phyloP scores from a whole-genome alignment of 2,888 invertebrate genomes.

The Dorcus hopei region DNA sequence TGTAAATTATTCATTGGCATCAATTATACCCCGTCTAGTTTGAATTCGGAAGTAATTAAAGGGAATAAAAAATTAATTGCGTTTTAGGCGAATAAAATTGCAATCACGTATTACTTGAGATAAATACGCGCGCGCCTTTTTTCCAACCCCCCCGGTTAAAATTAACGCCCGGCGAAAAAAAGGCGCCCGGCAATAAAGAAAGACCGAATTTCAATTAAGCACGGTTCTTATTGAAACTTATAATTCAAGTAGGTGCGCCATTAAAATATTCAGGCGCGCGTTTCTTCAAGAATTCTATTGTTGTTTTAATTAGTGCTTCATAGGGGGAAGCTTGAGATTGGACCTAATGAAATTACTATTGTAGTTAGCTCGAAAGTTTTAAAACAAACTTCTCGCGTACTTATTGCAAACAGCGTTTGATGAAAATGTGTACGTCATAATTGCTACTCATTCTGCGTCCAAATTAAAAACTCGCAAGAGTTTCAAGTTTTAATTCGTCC shows the following conservation, averaged over 20 bases:
- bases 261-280: slow-evolving; percentile 40
- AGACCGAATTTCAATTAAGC: slow-evolving; percentile 25
- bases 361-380: slow-evolving; percentile 10
- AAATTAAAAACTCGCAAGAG: no score
- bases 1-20: neutral
- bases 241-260: slow-evolving; percentile 33
- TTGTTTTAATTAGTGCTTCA: slow-evolving; percentile 41
- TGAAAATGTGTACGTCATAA: slow-evolving; percentile 2
- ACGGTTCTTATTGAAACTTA: slow-evolving; percentile 26
- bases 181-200: slow-evolving; percentile 9
- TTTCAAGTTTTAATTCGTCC: no score
- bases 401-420: slow-evolving; percentile 1
- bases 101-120: neutral
- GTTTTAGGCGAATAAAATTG: neutral
- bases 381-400: slow-evolving; percentile 1
- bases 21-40: neutral
- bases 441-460: neutral
- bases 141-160: neutral
- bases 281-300: slow-evolving; percentile 41
- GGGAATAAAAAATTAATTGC: neutral
- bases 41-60: neutral
- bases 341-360: slow-evolving; percentile 39
- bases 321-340: slow-evolving; percentile 36
- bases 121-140: neutral
- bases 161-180: slow-evolving; percentile 2